These are phyloP conservation scores for Nematolebias whitei DNA, from an alignment of 2,113 vertebrate genomes.

Conservation along the genomic window DNA sequence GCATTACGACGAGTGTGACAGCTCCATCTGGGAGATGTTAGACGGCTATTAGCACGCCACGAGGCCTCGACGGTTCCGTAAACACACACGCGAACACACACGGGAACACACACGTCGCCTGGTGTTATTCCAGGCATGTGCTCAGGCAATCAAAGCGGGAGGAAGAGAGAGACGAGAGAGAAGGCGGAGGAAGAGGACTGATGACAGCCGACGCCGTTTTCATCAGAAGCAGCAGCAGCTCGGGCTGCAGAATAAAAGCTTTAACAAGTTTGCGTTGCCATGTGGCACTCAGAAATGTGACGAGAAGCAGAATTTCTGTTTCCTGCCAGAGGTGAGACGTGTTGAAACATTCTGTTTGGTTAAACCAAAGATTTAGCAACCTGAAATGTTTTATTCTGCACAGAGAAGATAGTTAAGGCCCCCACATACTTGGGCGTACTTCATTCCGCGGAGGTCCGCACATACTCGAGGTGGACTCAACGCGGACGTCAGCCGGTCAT, in stretches of 20 bases:
- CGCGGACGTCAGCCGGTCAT: too few relatives aligned
- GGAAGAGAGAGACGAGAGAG: conserved; percentile 8
- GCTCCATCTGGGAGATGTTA: conserved; percentile 66
- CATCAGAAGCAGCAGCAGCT: conserved; percentile 14
- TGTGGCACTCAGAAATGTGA: background rate
- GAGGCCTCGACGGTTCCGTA: conserved; percentile 23
- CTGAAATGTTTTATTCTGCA: too few relatives aligned
- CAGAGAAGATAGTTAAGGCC: too few relatives aligned
- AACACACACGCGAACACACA: conserved; percentile 7
- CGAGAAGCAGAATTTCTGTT: background rate
- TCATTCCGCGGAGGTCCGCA: too few relatives aligned
- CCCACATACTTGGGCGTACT: too few relatives aligned
- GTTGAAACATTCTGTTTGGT: background rate
- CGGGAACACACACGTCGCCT: conserved; percentile 9
- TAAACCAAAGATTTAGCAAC: too few relatives aligned
- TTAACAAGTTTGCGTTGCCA: background rate
- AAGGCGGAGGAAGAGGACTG: conserved; percentile 12
- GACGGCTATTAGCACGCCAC: conserved; percentile 56
- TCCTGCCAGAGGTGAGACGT: background rate
- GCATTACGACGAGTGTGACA: conserved; percentile 38
- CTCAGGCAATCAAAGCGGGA: conserved; percentile 22
- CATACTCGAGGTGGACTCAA: too few relatives aligned
- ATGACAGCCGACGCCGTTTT: conserved; percentile 20
- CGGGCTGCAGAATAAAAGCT: conserved; percentile 24
- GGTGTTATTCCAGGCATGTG: conserved; percentile 23